Base-by-base conservation (phyloP, 2,113 vertebrate genomes). In the Tor tambroides region DNA sequence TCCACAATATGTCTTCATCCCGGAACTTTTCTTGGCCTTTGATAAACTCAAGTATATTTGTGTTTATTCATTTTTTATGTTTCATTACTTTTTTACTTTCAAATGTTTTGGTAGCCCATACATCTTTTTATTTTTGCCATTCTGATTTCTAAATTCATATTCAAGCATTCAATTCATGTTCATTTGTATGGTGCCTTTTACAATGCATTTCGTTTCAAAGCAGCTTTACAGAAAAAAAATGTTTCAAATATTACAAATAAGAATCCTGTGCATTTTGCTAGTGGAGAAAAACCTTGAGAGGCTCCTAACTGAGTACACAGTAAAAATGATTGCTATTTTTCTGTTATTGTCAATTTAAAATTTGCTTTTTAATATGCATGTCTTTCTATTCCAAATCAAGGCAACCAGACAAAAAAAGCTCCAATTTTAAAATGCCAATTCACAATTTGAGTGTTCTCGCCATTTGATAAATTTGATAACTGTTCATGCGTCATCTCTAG, bases 401-500 rank as follows among this genome's bases (percentile, higher is more conserved):
- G 35, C 78, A 43, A 41, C 14, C 61, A 5, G 8, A 46, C 35
- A 82, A 4, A 30, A 77, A 28, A 21, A 3, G 59, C 51, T 69
- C 26, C 8, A 23, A 74, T 51, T 80, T 81, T 12, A 59, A 80
- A 74, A 43, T 9, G 3, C 35, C 30, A 59, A 72, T 71, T 54
- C 74, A 69, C 69, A 46, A 71, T 26, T 85, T 80, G 61, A 74
- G 71, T 65, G 38, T 85, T 88, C 77, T 84, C 30, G 30, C 65
- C 74, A 56, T 23, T 35, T 56, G 56, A 80, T 87, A 38, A 71
- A 71, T 69, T 2, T 75, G 67, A 89, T 87, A 85, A 87, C 46
- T 41, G 21, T 75, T 83, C 69, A 81, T 65, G 75, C 79, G 11
- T 89, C 88, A 76, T 78, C 49, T 56, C 81, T 61, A 80, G 80